These are phyloP conservation scores for Buathra laborator DNA, from an alignment of 2,888 invertebrate genomes.

Conservation along the genomic window DNA sequence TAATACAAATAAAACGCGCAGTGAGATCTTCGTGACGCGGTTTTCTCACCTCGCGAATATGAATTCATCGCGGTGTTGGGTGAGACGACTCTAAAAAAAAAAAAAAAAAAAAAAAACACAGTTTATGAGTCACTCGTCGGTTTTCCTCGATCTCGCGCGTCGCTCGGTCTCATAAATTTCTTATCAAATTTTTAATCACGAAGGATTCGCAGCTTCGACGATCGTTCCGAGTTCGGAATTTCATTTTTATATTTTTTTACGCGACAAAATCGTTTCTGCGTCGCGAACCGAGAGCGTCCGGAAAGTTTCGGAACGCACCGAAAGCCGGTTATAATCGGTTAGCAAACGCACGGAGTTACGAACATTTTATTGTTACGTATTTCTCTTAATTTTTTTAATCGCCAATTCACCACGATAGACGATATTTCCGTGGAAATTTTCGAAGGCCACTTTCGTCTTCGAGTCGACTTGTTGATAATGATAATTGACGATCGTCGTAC, in stretches of 20 bases:
- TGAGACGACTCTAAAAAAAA: too few relatives aligned
- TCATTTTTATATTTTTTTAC: neutral
- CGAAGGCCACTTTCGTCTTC: neutral
- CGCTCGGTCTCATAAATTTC: constrained; percentile 24
- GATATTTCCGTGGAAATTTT: constrained; percentile 24
- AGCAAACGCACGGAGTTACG: neutral
- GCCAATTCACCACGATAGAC: neutral
- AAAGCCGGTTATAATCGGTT: constrained; percentile 14
- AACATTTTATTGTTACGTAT: constrained; percentile 17
- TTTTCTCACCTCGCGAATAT: too few relatives aligned
- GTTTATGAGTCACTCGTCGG: constrained; percentile 3
- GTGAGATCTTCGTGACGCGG: too few relatives aligned
- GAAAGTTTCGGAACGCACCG: neutral
- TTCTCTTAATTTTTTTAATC: constrained; percentile 8
- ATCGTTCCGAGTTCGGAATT: constrained; percentile 4
- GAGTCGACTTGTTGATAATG: constrained; percentile 15
- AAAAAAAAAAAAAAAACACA: constrained; percentile 9
- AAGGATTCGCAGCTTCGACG: neutral
- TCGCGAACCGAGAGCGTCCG: neutral
- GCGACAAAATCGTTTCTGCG: neutral
- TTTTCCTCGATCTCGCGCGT: neutral
- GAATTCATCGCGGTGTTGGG: too few relatives aligned
- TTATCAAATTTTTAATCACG: constrained; percentile 54
- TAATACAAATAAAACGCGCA: neutral
- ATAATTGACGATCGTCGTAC: constrained; percentile 38